Evolutionary conservation across 2,888 invertebrate species (phyloP).

Genomic region (Xanthia togata): DNA sequence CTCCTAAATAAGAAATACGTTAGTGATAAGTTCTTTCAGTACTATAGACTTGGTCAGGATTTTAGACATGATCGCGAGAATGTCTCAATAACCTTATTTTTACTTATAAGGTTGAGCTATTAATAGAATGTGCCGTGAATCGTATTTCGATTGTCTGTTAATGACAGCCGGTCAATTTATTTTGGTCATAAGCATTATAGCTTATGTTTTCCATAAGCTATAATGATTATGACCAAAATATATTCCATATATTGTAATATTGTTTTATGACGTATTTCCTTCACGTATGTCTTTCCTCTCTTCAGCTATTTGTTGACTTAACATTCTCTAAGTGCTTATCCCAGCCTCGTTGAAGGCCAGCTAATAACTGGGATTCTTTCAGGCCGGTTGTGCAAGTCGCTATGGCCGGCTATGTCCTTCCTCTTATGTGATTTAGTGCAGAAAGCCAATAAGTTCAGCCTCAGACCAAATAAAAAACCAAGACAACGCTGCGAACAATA

Average conservation of each 20-base stretch:
- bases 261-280: background rate
- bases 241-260: background rate
- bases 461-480: too few species aligned
- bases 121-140: conserved; percentile 17
- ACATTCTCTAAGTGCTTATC: background rate
- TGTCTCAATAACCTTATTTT: background rate
- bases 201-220: conserved; percentile 9
- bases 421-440: too few species aligned
- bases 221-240: conserved; percentile 4
- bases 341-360: too few species aligned
- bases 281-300: too few species aligned
- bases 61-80: background rate
- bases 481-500: too few species aligned
- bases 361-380: background rate
- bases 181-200: too few species aligned
- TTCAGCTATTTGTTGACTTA: background rate
- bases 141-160: conserved; percentile 1
- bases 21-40: background rate
- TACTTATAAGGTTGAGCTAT: conserved; percentile 15
- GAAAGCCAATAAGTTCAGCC: too few species aligned
- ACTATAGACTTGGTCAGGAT: background rate
- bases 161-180: conserved; percentile 1
- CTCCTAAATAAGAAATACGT: background rate
- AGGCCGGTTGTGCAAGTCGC: too few species aligned
- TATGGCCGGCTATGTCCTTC: too few species aligned